Evolutionary conservation across 2,113 vertebrate species (phyloP), one percentile per base, ranked within the genome.

Genomic region (Cariama cristata): DNA sequence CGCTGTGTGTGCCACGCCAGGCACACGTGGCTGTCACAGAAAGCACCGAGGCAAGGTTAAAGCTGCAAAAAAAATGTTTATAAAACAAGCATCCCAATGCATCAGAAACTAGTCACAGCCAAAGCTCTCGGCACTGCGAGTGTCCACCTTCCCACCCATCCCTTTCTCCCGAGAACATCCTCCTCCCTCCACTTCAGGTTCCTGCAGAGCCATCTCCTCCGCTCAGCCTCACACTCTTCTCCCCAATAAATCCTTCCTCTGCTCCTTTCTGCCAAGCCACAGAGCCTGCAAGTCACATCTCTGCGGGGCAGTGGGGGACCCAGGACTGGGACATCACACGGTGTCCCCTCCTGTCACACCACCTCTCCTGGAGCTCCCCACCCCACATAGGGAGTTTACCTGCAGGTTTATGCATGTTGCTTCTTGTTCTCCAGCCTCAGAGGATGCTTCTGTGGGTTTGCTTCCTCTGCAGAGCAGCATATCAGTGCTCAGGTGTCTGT

Each of bases 401-500:
- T 97, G 96, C 8, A n/a, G 91, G 91, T 21, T 27, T 63, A 5
- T 85, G 94, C 97, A 96, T 97, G 92, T 79, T 72, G 42, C 35
- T 60, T 82, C 87, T 92, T 59, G 60, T 58, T 9, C 40, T 38
- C n/a, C 21, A 2, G 79, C 30, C 75, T 88, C 72, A 14, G 79
- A 86, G 30, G 89, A 7, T 66, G 85, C 64, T 71, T 80, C 32
- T 15, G 73, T 21, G 92, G 32, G 56, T 71, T 86, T 81, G 73
- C 52, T 86, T 68, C 14, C 74, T 87, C 77, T 68, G 58, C 52
- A 52, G 94, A 83, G 72, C 35, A 15, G 73, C 44, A 35, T 16
- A 19, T 49, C 1, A 16, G 27, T 62, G 80, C 33, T 69, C 35
- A 33, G 66, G 44, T 58, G 50, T 44, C 38, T 0, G 2, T 9